These are phyloP conservation scores for Arrhopalites spinosus DNA, from an alignment of 2,888 invertebrate species.

Conservation along the genomic window DNA sequence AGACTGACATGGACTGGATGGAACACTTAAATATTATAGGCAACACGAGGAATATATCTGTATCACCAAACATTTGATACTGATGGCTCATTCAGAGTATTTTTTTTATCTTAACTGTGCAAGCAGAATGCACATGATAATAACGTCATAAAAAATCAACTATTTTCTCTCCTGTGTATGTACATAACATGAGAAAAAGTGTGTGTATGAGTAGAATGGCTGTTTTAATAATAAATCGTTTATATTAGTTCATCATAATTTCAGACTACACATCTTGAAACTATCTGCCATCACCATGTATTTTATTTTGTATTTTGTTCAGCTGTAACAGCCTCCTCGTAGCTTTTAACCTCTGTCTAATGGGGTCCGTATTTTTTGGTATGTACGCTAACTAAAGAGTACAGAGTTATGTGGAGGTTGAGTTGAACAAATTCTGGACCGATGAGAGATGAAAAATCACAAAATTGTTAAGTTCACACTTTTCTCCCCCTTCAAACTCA, in stretches of 20 bases:
- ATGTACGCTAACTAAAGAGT: no score
- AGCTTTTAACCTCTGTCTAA: conserved; percentile 7
- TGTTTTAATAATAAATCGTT: background rate
- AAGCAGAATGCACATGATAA: background rate
- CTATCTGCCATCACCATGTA: conserved; percentile 5
- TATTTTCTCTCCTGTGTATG: background rate
- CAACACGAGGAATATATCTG: background rate
- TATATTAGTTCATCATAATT: conserved; percentile 2
- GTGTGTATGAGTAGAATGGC: background rate
- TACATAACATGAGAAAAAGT: background rate
- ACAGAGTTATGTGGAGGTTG: no score
- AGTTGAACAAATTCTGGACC: no score
- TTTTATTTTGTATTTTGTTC: background rate
- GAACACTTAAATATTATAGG: background rate
- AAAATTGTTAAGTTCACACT: conserved; percentile 20
- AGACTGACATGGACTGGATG: background rate
- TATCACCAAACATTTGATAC: background rate
- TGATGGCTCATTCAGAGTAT: background rate
- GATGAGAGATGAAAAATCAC: background rate
- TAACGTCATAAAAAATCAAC: background rate
- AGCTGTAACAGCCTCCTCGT: background rate
- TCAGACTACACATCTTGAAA: conserved; percentile 5
- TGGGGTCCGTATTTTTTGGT: no score
- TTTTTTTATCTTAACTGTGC: background rate
- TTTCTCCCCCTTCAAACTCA: background rate